Evolutionary conservation across 2,888 invertebrate genomes (phyloP).

Genomic region (Dromius quadrimaculatus): DNA sequence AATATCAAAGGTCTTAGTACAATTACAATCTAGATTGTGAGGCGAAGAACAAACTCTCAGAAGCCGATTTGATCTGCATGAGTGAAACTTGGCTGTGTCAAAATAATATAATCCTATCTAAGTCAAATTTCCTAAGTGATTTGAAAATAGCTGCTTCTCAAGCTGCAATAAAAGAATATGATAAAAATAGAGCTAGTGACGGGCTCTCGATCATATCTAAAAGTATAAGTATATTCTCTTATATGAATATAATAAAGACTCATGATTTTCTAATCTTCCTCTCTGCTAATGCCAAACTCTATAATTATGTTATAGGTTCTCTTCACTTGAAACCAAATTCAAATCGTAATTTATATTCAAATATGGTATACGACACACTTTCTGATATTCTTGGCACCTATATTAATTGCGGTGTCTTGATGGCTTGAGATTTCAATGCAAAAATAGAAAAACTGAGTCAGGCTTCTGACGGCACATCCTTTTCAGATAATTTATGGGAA

Average conservation of each 20-base stretch:
- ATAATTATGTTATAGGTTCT: background rate
- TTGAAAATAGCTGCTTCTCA: no score
- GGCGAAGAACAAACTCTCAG: background rate
- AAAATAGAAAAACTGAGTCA: slow-evolving; percentile 4
- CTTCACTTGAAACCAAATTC: slow-evolving; percentile 5
- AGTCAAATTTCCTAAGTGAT: no score
- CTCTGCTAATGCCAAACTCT: background rate
- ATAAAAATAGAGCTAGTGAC: slow-evolving; percentile 4
- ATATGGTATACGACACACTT: background rate
- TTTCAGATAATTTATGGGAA: background rate
- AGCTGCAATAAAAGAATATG: no score
- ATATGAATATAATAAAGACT: background rate
- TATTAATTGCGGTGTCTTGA: background rate
- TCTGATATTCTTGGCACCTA: background rate
- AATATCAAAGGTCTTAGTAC: no score
- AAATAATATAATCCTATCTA: background rate
- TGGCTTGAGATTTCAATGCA: background rate
- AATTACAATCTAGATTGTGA: background rate
- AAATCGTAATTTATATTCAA: background rate
- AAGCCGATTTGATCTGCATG: background rate
- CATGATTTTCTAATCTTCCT: background rate
- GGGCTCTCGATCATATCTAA: background rate
- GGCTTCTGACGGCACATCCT: background rate
- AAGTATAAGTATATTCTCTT: background rate
- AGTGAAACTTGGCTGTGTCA: background rate